Base-by-base conservation (phyloP, 2,797 vertebrate species). In the Chelon labrosus region DNA sequence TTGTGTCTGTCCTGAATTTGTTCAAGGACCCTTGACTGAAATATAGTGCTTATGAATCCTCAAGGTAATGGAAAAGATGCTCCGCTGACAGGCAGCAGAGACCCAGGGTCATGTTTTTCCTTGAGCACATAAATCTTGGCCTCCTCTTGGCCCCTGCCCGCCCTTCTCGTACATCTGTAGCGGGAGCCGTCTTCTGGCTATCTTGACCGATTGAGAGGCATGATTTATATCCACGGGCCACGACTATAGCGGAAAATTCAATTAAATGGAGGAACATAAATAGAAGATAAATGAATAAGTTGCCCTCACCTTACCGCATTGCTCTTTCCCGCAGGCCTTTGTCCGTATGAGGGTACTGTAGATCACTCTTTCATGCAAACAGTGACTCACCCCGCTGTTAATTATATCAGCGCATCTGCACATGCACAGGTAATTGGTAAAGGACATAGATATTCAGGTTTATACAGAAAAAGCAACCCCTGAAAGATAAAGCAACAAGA, bases 61-160 rank as follows among this genome's bases (percentile, higher is more conserved):
- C 86, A 86, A 90, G 88, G 86, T 92, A 91, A 93, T 91, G 84
- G 88, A 86, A 89, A 89, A 87, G 86, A 91, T 91, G 87, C 81
- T 82, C 67, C 61, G 41, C 65, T 88, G 87, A 89, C 90, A 90
- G 85, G 75, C 73, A 68, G 77, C 78, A 74, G 76, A 85, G 84
- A 78, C 83, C 84, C 89, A 86, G 89, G 91, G 86, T 90, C 89
- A 70, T 85, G 84, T 85, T 90, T 89, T 90, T 90, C 74, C 79
- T 80, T 17, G 38, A 75, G 17, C 76, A 77, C 89, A 90, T 94
- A 92, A 94, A 93, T 92, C 90, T 87, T n/a, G 53, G 69, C 77
- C 86, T 79, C 62, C 55, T 85, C 80, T 73, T 85, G 76, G 79
- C 73, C 88, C 84, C 77, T 75, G 63, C 75, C 77, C 69, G 61